These are phyloP conservation scores for Dicentrarchus labrax DNA, from an alignment of 2,113 vertebrate species.

Conservation along the genomic window DNA sequence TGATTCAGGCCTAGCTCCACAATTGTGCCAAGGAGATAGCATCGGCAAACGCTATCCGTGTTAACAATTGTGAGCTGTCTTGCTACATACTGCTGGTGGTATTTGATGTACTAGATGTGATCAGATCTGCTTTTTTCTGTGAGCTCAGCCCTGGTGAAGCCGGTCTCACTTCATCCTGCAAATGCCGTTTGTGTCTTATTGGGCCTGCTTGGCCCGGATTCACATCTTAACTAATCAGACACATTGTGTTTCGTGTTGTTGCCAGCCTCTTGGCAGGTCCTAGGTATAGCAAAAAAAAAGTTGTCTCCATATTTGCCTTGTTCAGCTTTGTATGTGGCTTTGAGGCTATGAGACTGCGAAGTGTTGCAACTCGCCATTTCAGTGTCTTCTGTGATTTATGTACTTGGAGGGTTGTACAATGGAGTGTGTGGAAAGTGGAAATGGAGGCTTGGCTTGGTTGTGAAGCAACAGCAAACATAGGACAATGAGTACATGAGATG, in stretches of 20 bases:
- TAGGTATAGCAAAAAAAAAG: constrained; percentile 16
- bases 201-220: constrained; percentile 36
- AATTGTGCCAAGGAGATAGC: constrained; percentile 68
- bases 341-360: constrained; percentile 13
- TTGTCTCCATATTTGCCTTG: constrained; percentile 36
- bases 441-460: constrained; percentile 42
- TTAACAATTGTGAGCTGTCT: constrained; percentile 77
- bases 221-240: constrained; percentile 48
- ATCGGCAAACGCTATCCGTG: constrained; percentile 67
- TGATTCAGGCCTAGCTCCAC: constrained; percentile 71
- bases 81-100: constrained; percentile 60
- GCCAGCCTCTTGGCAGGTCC: constrained; percentile 40
- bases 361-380: constrained; percentile 35
- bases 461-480: constrained; percentile 36
- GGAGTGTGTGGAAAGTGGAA: constrained; percentile 49
- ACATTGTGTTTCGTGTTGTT: constrained; percentile 39
- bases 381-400: constrained; percentile 41
- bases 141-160: constrained; percentile 46
- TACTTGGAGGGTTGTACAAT: constrained; percentile 34
- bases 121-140: constrained; percentile 65
- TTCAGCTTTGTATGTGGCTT: constrained; percentile 32
- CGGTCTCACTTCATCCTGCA: constrained; percentile 44
- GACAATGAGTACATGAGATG: neutral
- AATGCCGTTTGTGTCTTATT: constrained; percentile 40
- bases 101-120: constrained; percentile 76